These are phyloP conservation scores for Trilocha varians DNA, from an alignment of 2,888 invertebrate species.

Conservation along the genomic window DNA sequence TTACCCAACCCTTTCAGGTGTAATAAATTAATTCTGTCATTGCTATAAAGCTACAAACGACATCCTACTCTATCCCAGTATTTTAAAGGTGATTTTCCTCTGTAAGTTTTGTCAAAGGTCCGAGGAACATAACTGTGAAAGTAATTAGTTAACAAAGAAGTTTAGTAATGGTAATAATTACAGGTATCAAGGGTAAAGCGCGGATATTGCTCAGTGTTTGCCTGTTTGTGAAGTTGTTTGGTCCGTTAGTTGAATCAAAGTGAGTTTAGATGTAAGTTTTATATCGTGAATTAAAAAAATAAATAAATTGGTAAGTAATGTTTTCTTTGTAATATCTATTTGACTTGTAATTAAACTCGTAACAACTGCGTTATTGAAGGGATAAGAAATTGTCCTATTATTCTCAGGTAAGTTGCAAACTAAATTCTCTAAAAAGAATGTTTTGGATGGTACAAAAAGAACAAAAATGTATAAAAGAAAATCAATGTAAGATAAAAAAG, in stretches of 20 bases:
- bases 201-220: conserved; percentile 36
- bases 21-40: conserved; percentile 55
- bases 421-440: no score
- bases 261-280: no score
- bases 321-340: no score
- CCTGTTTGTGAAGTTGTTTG: conserved; percentile 32
- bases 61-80: conserved; percentile 17
- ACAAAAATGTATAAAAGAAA: no score
- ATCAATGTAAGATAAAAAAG: no score
- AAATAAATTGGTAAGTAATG: no score
- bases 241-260: not conserved
- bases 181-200: conserved; percentile 43
- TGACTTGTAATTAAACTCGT: no score
- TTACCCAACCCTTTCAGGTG: conserved; percentile 66
- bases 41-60: conserved; percentile 18
- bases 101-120: conserved; percentile 25
- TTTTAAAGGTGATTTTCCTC: conserved; percentile 16
- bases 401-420: no score
- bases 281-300: no score
- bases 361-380: no score
- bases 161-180: conserved; percentile 52
- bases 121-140: conserved; percentile 38
- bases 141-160: conserved; percentile 56
- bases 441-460: no score
- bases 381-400: no score